phyloP scores from a whole-genome alignment of 2,797 vertebrate genomes.

The Crocodylus rhombifer region DNA sequence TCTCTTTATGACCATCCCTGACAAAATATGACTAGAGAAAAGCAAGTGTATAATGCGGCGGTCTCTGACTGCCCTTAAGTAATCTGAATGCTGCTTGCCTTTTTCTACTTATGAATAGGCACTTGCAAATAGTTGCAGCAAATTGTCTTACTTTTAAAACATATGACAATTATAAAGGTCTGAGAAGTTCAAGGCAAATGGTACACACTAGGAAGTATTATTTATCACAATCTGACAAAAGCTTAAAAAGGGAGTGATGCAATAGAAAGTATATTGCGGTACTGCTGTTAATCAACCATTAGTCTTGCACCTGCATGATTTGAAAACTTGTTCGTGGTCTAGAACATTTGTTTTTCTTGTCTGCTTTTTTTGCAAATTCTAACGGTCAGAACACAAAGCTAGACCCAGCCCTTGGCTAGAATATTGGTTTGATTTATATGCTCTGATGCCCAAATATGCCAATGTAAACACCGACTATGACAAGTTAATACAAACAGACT shows the following conservation, averaged over 20 bases:
- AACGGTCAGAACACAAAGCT: background rate
- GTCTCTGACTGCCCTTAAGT: background rate
- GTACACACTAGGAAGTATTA: background rate
- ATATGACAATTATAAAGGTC: background rate
- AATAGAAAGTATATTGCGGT: background rate
- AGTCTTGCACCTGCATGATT: background rate
- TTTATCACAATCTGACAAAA: background rate
- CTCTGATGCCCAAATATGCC: background rate
- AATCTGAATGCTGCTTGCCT: background rate
- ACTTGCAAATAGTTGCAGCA: background rate
- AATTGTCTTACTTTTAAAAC: background rate
- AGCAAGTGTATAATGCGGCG: background rate
- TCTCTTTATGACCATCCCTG: background rate
- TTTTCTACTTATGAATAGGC: background rate
- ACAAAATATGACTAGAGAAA: background rate
- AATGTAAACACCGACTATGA: accelerated
- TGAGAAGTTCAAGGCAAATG: background rate
- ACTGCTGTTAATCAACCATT: background rate
- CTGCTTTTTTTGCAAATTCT: background rate
- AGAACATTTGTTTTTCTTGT: background rate
- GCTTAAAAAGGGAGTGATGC: background rate
- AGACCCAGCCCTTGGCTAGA: accelerated
- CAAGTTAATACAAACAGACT: background rate
- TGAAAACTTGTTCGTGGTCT: background rate
- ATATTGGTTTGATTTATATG: background rate